Conservation (phyloP, 2,797 vertebrate species). For the Danio albolineatus region DNA sequence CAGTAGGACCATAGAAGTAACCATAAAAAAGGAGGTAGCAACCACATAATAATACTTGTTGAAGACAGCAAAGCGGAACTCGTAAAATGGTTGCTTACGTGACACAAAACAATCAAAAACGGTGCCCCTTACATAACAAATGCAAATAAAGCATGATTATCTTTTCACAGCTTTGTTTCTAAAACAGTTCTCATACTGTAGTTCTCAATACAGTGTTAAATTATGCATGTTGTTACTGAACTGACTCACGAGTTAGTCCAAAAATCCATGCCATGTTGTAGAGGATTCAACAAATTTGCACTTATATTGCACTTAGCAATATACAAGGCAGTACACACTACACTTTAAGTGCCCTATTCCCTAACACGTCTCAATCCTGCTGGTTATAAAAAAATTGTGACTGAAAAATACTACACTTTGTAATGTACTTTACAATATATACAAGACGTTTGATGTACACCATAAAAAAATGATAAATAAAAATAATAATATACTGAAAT, state of each 20-base stretch:
- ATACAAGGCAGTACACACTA: slow-evolving; percentile 13
- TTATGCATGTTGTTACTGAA: neutral
- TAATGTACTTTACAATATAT: slow-evolving; percentile 13
- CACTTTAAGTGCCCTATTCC: slow-evolving; percentile 2
- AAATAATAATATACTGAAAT: neutral
- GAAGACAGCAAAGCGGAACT: neutral
- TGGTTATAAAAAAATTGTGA: neutral
- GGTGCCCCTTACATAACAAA: neutral
- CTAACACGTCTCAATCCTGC: neutral
- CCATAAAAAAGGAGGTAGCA: slow-evolving; percentile 25
- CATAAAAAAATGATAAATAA: neutral
- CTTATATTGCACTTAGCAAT: slow-evolving; percentile 4
- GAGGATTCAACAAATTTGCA: neutral
- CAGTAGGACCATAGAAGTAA: neutral
- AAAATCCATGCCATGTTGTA: slow-evolving; percentile 11
- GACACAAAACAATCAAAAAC: slow-evolving; percentile 18
- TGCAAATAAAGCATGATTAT: neutral
- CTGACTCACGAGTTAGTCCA: slow-evolving; percentile 7
- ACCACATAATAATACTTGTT: slow-evolving; percentile 14
- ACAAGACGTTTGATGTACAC: slow-evolving; percentile 9
- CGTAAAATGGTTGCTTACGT: slow-evolving; percentile 7
- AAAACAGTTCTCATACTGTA: neutral
- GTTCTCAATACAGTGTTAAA: neutral
- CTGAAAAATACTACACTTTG: slow-evolving; percentile 18
- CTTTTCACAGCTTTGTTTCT: neutral